Conservation (phyloP, 2,113 vertebrate species). For the Oryzias melastigma region DNA sequence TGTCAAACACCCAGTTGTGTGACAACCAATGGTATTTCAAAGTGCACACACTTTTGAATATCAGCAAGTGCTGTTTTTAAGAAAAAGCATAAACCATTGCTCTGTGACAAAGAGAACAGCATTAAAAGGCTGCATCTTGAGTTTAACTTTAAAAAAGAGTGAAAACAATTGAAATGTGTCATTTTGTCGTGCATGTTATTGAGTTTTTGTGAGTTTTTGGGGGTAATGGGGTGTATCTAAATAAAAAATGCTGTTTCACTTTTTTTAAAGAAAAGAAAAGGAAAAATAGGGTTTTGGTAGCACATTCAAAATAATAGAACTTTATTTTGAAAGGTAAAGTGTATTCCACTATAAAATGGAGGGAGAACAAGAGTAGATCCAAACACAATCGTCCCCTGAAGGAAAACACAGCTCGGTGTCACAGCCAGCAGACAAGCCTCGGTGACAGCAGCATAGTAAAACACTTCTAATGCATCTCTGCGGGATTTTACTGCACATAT, state of each 20-base stretch:
- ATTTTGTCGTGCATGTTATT: not conserved
- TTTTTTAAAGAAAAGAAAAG: not conserved
- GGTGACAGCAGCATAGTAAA: conserved; percentile 72
- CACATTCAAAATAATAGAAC: not conserved
- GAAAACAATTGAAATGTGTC: too few relatives aligned
- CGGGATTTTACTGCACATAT: conserved; percentile 60
- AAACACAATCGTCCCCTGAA: conserved; percentile 38
- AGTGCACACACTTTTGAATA: too few relatives aligned
- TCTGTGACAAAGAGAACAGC: too few relatives aligned
- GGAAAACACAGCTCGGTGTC: conserved; percentile 41
- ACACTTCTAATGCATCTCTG: conserved; percentile 65
- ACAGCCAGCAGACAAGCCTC: conserved; percentile 52
- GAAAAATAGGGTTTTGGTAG: not conserved
- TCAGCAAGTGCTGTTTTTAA: too few relatives aligned
- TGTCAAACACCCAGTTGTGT: too few relatives aligned
- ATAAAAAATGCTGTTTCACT: not conserved
- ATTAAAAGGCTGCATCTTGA: too few relatives aligned
- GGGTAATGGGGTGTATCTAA: not conserved
- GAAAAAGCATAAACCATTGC: too few relatives aligned
- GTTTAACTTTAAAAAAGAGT: too few relatives aligned
- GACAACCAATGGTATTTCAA: too few relatives aligned
- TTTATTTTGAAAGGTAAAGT: conserved; percentile 21
- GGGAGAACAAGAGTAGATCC: conserved; percentile 3
- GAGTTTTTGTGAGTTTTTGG: not conserved
- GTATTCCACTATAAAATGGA: not conserved